phyloP scores from a whole-genome alignment of 2,113 vertebrate genomes.

The Cepphus grylle region DNA sequence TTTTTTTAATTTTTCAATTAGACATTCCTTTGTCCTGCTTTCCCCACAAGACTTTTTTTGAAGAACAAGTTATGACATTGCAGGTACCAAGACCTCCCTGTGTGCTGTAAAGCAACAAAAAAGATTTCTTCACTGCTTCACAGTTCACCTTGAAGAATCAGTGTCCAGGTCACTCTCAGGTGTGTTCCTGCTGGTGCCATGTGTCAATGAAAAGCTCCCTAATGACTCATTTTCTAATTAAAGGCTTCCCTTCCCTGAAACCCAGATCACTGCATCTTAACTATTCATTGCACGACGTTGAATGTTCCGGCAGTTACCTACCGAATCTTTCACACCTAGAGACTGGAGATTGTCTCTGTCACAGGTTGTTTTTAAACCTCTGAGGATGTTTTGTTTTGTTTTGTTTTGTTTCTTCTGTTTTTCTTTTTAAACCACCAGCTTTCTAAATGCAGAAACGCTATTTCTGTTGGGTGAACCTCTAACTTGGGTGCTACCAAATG shows the following conservation, averaged over 20 bases:
- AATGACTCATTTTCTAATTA: constrained; percentile 26
- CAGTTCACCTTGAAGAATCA: not conserved
- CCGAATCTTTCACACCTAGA: not conserved
- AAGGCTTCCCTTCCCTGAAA: not conserved
- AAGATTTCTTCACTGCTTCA: not conserved
- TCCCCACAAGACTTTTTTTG: not conserved
- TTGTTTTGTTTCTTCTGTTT: too few species aligned
- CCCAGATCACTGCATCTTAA: not conserved
- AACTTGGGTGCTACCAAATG: not conserved
- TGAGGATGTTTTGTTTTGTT: not conserved
- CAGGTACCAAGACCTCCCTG: not conserved
- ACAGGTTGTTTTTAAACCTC: not conserved
- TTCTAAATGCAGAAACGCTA: not conserved
- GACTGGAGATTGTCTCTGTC: not conserved
- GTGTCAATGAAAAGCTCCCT: not conserved
- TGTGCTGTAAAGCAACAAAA: not conserved
- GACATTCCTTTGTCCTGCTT: not conserved
- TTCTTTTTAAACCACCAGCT: not conserved
- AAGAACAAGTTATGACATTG: not conserved
- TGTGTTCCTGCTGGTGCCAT: not conserved
- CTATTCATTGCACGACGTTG: not conserved
- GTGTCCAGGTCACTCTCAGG: not conserved
- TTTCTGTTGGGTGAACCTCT: not conserved
- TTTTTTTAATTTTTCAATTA: not conserved
- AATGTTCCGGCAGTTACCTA: not conserved